Evolutionary conservation across 2,113 vertebrate genomes (phyloP), one percentile per base, ranked within the genome.

Genomic region (Scopus umbretta): DNA sequence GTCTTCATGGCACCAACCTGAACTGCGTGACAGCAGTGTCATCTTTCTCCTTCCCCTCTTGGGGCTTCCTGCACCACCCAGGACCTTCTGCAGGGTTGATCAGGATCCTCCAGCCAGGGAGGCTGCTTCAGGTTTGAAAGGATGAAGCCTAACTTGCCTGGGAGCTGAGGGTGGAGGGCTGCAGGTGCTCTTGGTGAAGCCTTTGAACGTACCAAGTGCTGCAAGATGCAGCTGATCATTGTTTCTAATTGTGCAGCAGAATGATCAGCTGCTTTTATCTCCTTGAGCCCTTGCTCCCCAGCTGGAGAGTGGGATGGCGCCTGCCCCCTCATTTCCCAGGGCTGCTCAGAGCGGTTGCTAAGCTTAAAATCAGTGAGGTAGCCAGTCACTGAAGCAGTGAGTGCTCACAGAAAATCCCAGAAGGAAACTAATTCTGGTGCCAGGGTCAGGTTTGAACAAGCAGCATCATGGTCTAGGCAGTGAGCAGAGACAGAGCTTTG

Each of bases 271-370:
- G 56, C 14, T 73, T 92, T 79, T 84, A 55, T 92, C 80, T 95
- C 43, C 34, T 50, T 62, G 40, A 71, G 59, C 11, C 68, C 34
- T 80, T 2, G 1, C 34, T 86, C 43, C 27, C 13, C 26, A 72
- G 56, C 22, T 89, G 55, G n/a, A 79, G 47, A 53, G 27, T 38
- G 32, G 62, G 52, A 45, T 2, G 30, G 32, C 29, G 16, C 22
- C 70, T 89, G 80, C 89, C 76, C 52, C 68, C 78, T 92, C 90
- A 75, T 11, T 96, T 97, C 93, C 56, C 86, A 92, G 65, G 38
- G 18, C 9, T 87, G 43, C 79, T 90, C 34, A 42, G 68, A 62
- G 76, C 6, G 0, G 36, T 84, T 3, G 14, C 86, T 92, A 89
- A 83, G 42, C 32, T 50, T 59, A 71, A 73, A 70, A 65, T 56